Conservation (phyloP, 37 sponge, comb jelly and placozoan genomes). For the Chondrosia reniformis region DNA sequence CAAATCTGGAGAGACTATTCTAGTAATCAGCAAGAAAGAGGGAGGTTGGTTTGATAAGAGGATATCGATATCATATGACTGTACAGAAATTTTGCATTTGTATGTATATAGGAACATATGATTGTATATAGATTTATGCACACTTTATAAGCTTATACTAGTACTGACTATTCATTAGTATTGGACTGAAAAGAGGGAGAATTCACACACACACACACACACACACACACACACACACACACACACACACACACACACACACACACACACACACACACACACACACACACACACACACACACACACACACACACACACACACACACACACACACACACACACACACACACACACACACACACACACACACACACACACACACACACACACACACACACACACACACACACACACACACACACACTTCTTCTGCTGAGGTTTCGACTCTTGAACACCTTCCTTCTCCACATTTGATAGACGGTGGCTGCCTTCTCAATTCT, state of each 20-base stretch:
- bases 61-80: not conserved
- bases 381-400: too few relatives aligned
- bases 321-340: constrained; percentile 19
- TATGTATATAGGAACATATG: not conserved
- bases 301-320: constrained; percentile 29
- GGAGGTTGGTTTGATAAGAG: not conserved
- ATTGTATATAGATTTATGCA: not conserved
- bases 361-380: too few relatives aligned
- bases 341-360: too few relatives aligned
- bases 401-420: too few relatives aligned
- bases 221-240: constrained; percentile 27
- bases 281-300: constrained; percentile 23
- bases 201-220: constrained; percentile 15
- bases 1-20: constrained; percentile 45
- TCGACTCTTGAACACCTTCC: too few relatives aligned
- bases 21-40: constrained; percentile 53
- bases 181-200: too few relatives aligned
- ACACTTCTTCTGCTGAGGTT: too few relatives aligned
- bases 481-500: too few relatives aligned
- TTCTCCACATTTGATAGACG: too few relatives aligned
- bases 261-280: constrained; percentile 26
- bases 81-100: not conserved
- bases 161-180: too few relatives aligned
- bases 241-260: constrained; percentile 22
- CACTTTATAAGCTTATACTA: too few relatives aligned